Conservation (phyloP, 2,797 vertebrate genomes). For the Alosa sapidissima region DNA sequence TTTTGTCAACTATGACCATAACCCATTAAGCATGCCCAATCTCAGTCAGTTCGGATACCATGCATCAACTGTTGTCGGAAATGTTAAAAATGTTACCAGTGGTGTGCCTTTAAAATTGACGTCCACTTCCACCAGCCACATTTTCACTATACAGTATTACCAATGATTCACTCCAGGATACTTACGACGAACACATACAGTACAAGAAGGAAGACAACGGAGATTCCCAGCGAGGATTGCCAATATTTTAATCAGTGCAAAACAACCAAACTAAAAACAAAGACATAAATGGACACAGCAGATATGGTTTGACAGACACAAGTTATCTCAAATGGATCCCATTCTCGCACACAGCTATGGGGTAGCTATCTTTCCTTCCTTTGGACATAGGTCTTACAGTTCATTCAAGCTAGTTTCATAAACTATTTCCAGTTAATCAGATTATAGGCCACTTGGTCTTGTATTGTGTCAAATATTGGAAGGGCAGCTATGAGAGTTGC, state of each 20-base stretch:
- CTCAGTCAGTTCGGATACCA: too few relatives aligned
- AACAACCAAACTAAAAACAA: background rate
- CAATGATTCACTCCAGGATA: background rate
- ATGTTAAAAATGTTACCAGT: too few relatives aligned
- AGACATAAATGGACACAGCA: slow-evolving; percentile 4
- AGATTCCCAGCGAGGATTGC: background rate
- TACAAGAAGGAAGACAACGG: background rate
- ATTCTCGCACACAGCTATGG: slow-evolving; percentile 52
- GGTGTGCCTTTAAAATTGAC: too few relatives aligned
- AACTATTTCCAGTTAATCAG: background rate
- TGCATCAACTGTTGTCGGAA: too few relatives aligned
- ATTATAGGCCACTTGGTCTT: background rate
- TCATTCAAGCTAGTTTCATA: background rate
- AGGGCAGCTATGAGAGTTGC: background rate
- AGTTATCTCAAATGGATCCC: slow-evolving; percentile 61
- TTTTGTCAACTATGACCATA: too few relatives aligned
- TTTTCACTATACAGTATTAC: background rate
- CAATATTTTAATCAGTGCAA: slow-evolving; percentile 24
- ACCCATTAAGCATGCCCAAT: too few relatives aligned
- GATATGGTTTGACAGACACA: slow-evolving; percentile 57
- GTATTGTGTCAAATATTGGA: background rate
- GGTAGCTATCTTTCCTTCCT: background rate
- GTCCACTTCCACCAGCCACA: background rate
- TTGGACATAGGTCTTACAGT: background rate
- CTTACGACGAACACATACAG: background rate